Evolutionary conservation across 2,113 vertebrate species (phyloP).

Genomic region (Cyrtonyx montezumae): DNA sequence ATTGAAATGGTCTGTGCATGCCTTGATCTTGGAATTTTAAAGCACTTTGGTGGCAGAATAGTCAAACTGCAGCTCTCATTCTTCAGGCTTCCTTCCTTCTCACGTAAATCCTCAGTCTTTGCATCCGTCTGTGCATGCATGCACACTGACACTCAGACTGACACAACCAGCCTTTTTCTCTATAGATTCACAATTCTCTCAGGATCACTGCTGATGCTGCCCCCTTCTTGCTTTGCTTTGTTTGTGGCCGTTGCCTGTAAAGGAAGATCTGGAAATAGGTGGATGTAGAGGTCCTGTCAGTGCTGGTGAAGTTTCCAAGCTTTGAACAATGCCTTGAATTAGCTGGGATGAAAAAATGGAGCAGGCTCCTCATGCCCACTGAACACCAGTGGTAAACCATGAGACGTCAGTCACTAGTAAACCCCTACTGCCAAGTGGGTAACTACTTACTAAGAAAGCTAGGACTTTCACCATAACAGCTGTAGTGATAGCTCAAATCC

Average conservation of each 20-base stretch:
- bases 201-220: background rate
- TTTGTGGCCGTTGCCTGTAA: background rate
- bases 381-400: background rate
- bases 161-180: background rate
- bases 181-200: background rate
- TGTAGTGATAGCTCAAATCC: background rate
- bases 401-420: background rate
- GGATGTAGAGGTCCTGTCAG: background rate
- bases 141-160: background rate
- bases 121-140: background rate
- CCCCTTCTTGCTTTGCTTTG: background rate
- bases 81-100: background rate
- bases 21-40: background rate
- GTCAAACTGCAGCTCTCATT: background rate
- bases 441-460: background rate
- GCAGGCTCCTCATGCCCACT: background rate
- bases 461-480: background rate
- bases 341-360: background rate
- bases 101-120: accelerated
- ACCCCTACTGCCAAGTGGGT: background rate
- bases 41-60: background rate
- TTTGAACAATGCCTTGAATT: background rate
- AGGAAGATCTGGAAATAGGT: background rate
- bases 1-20: background rate
- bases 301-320: background rate